Percentiles rank a stretch among this genome's conserved stretches.
Evolutionary conservation across 2,113 vertebrate species (phyloP).

Genomic region (Hippoglossus stenolepis): DNA sequence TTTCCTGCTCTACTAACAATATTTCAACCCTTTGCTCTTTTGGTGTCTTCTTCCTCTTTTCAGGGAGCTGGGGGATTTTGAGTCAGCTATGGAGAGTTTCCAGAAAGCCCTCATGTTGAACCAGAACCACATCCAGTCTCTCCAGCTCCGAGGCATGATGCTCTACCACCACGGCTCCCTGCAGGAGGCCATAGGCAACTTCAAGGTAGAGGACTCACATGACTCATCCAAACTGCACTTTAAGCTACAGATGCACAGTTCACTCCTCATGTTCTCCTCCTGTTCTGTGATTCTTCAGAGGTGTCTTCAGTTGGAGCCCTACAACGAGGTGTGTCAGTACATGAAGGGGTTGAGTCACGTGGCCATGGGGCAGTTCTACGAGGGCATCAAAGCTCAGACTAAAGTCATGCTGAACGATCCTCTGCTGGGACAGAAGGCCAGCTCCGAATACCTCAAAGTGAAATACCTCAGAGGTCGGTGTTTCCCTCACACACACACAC

Average conservation of each 20-base stretch:
- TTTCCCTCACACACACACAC: background rate
- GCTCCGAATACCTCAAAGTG: conserved; percentile 96
- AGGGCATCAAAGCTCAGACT: conserved; percentile 98
- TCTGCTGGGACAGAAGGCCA: conserved; percentile 95
- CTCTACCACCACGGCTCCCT: conserved; percentile 97
- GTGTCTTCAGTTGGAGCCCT: conserved; percentile 94
- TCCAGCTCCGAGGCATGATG: conserved; percentile 97
- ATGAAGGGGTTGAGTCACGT: conserved; percentile 98
- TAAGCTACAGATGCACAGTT: too few species aligned
- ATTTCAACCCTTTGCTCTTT: background rate
- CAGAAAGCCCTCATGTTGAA: conserved; percentile 96
- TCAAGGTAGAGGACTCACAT: conserved; percentile 85
- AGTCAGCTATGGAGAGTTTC: conserved; percentile 96
- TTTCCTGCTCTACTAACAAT: background rate
- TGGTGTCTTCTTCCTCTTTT: background rate
- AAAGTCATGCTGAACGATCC: conserved; percentile 98
- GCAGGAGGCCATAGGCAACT: conserved; percentile 94
- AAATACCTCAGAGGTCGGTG: conserved; percentile 95
- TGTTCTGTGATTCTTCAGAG: conserved; percentile 76
- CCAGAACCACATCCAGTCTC: conserved; percentile 97
- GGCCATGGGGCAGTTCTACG: conserved; percentile 98
- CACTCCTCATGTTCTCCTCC: background rate
- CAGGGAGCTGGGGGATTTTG: conserved; percentile 97
- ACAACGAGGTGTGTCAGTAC: conserved; percentile 98
- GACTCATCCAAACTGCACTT: too few species aligned